phyloP scores from a whole-genome alignment of 1,140 invertebrate species.

The Mamestra configurata region DNA sequence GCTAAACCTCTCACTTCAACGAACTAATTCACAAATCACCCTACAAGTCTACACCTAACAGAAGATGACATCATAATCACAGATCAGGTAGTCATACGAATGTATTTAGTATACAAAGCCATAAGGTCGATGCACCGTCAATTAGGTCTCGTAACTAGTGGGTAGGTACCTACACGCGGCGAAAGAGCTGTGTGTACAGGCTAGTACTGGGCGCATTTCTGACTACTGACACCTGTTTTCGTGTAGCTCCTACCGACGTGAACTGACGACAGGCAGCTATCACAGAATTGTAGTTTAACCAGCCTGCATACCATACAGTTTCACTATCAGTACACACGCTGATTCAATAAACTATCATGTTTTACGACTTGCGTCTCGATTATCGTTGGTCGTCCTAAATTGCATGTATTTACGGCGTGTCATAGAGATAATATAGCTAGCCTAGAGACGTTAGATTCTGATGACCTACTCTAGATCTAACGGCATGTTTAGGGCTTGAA shows the following conservation, averaged over 20 bases:
- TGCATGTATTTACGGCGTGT: slow-evolving; percentile 17
- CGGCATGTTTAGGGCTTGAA: slow-evolving; percentile 13
- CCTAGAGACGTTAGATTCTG: background rate
- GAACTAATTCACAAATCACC: background rate
- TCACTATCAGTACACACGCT: background rate
- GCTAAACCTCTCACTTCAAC: too few species aligned
- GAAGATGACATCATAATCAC: slow-evolving; percentile 28
- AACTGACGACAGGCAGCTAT: too few species aligned
- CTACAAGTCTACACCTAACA: background rate
- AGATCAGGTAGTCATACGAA: background rate
- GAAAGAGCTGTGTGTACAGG: background rate
- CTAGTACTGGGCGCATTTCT: too few species aligned
- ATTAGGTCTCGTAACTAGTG: slow-evolving; percentile 34
- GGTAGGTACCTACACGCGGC: background rate
- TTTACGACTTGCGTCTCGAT: background rate
- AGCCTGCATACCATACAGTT: background rate
- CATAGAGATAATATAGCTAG: background rate
- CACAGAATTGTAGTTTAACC: background rate
- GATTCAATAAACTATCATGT: slow-evolving; percentile 9
- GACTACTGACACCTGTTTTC: too few species aligned
- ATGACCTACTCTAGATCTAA: slow-evolving; percentile 24
- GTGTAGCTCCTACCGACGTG: too few species aligned
- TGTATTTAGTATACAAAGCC: slow-evolving; percentile 9
- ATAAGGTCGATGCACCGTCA: slow-evolving; percentile 31
- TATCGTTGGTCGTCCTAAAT: slow-evolving; percentile 31